Conservation (phyloP, 2,113 vertebrate genomes). For the Ammospiza caudacuta region DNA sequence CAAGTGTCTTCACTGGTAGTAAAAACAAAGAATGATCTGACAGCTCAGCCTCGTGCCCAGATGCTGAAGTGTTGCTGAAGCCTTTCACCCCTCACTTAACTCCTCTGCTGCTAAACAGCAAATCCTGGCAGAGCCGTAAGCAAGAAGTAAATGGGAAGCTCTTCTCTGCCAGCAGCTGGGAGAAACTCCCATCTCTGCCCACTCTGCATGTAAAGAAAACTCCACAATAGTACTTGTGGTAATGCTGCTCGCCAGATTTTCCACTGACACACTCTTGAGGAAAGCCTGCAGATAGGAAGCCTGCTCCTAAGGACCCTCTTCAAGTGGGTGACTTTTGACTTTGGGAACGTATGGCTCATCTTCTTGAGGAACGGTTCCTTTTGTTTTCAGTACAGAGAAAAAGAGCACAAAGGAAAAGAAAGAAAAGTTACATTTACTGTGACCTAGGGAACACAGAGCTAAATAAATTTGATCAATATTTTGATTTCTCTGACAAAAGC, state of each 20-base stretch:
- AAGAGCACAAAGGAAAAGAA: not conserved
- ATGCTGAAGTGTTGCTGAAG: conserved; percentile 37
- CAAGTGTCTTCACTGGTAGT: not conserved
- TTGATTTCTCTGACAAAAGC: conserved; percentile 54
- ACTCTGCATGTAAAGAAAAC: conserved; percentile 32
- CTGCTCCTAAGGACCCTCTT: conserved; percentile 17
- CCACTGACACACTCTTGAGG: conserved; percentile 20
- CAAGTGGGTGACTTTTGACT: not conserved
- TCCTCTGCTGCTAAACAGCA: conserved; percentile 11
- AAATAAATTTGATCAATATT: conserved; percentile 41
- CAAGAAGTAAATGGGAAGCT: conserved; percentile 12
- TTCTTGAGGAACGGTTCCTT: not conserved
- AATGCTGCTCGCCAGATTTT: conserved; percentile 30
- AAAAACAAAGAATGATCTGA: conserved; percentile 25
- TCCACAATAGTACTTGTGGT: conserved; percentile 36
- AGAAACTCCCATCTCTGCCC: conserved; percentile 27
- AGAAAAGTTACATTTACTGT: not conserved
- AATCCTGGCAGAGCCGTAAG: conserved; percentile 35
- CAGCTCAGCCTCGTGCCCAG: not conserved
- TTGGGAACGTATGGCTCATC: not conserved
- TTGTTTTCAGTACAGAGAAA: not conserved
- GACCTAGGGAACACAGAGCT: conserved; percentile 26
- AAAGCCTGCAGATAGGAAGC: conserved; percentile 3
- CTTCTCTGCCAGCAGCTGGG: conserved; percentile 49
- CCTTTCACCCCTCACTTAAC: conserved; percentile 51